Conservation (phyloP, 1,140 invertebrate species). For the Drosophila quadrilineata region DNA sequence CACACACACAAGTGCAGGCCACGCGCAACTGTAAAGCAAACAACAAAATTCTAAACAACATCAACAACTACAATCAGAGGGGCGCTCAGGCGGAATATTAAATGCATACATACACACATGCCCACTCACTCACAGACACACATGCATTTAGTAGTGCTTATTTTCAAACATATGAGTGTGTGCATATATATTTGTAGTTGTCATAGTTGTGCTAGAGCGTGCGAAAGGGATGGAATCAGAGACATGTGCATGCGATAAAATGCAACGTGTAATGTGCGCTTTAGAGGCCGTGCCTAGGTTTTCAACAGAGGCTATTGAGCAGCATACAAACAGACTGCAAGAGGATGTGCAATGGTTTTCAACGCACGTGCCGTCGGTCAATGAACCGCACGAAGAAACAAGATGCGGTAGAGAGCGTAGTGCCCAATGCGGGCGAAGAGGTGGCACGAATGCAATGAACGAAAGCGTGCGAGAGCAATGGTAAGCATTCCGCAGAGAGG, state of each 20-base stretch:
- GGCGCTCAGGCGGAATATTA: conserved; percentile 26
- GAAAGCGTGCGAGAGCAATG: conserved; percentile 1
- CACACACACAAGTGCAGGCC: conserved; percentile 34
- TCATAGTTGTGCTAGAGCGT: conserved; percentile 20
- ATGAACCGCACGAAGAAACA: conserved; percentile 54
- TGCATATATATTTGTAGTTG: conserved; percentile 32
- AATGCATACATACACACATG: conserved; percentile 15
- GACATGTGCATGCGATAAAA: conserved; percentile 73
- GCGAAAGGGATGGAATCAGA: conserved; percentile 12
- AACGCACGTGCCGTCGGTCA: conserved; percentile 70
- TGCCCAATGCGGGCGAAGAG: background rate
- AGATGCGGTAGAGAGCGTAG: conserved; percentile 4
- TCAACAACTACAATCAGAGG: conserved; percentile 21
- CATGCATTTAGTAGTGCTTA: too few species aligned
- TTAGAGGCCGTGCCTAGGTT: conserved; percentile 56
- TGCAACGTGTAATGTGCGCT: conserved; percentile 55
- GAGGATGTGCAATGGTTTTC: conserved; percentile 69
- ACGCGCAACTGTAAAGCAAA: conserved; percentile 67
- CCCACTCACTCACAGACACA: too few species aligned
- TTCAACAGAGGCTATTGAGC: conserved; percentile 39
- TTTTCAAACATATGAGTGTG: too few species aligned
- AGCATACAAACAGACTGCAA: conserved; percentile 8
- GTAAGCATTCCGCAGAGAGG: background rate
- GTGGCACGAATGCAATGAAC: conserved; percentile 3
- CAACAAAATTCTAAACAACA: conserved; percentile 44